Base-by-base conservation (phyloP, 2,113 vertebrate genomes). In the Lethenteron reissneri region DNA sequence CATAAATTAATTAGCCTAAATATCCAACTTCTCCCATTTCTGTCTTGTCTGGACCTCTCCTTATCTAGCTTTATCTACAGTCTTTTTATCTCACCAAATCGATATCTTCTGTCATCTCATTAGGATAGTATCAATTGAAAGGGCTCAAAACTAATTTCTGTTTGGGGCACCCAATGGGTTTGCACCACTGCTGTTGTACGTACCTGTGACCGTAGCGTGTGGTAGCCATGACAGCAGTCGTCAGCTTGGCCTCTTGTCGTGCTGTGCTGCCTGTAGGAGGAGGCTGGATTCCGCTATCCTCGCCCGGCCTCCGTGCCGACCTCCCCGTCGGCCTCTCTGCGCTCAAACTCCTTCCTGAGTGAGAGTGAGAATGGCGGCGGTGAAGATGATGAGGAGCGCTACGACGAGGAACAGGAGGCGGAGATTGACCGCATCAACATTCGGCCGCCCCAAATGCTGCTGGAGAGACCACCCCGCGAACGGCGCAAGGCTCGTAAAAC, bases 381-480 rank as follows among this genome's bases (percentile, higher is more conserved):
- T 8, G 72, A 73, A 14, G 72, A 73, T 57, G 88, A 88, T 1
- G 82, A 85, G 0, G 89, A 94, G 56, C 81, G 82, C 10, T 92
- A 94, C 0, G 87, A 94, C 0, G 89, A 94, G 73, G 88, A 94
- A 7, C 79, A 84, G 74, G 86, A 88, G 74, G 89, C 88, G 0
- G 89, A 88, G 74, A 92, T 89, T 77, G 88, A 92, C 77, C 77
- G 86, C 3, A 72, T 81, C 71, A 94, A 94, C 78, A 94, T 94
- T 81, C 84, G 85, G 58, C 81, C 85, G 0, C 68, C 74, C 41
- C 41, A 41, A 41, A 41, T 41, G 41, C 41, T 41, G 41, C 41
- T 41, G 41, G 41, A 41, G 41, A 41, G 41, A 41, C 41, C 41
- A 5, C 41, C 41, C 41, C 41, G 41, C 41, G 5, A 41, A 41